Evolutionary conservation across 2,113 vertebrate species (phyloP), one percentile per base, ranked within the genome.

Genomic region (Eulacestoma nigropectus): DNA sequence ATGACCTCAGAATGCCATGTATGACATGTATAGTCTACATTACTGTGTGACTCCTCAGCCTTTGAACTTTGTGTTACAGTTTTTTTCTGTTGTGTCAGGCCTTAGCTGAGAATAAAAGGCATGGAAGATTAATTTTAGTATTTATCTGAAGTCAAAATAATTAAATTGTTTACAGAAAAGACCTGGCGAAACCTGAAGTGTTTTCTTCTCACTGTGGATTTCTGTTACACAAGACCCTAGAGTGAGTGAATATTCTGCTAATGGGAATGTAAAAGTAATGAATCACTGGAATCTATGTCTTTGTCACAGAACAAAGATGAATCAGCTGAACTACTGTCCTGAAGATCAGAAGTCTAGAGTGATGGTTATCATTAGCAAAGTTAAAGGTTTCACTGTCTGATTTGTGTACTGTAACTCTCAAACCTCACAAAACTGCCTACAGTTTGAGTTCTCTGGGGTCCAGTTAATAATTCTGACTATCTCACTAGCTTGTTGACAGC

Each of bases 281-380:
- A 89, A 95, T 95, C 85, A 95, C 60, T 47, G 18, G 74, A 73
- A 88, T 92, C 64, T 75, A 16, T 79, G 64, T 53, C 78, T 94
- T 86, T 94, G 85, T 95, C 90, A 89, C 50, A 82, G 80, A 96
- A 92, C 83, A 95, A 93, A 95, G 95, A 96, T 80, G 72, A 95
- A 96, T 85, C 87, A 90, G 50, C 67, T 93, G 72, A 97, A 97
- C 87, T 75, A 82, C 84, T 57, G 60, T 75, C 29, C 42, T 35
- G 41, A 87, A 84, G 41, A 65, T 91, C 76, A 18, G 87, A 85
- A 95, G 39, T 85, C 72, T 53, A 52, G 52, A 94, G 32, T 76
- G 75, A 89, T 68, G 69, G 57, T 52, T 85, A 80, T 92, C 86
- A 84, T 96, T 90, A 96, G 67, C 68, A 87, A 65, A 95, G 88